Evolutionary conservation across 2,113 vertebrate genomes (phyloP), one percentile per base, ranked within the genome.

Genomic region (Galbula dea): DNA sequence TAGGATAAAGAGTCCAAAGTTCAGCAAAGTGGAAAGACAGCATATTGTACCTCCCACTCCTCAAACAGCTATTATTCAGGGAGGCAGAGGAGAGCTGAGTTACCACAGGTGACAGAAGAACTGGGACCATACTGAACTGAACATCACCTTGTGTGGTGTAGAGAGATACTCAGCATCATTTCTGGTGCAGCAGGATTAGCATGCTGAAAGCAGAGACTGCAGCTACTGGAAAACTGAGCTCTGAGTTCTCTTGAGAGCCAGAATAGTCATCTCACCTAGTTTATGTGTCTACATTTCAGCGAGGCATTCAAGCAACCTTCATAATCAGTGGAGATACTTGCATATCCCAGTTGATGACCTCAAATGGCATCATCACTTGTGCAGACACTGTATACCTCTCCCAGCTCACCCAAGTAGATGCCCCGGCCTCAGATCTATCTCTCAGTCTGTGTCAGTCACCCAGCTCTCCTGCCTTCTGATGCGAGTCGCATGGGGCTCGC

Each of bases 401-500:
- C 58, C 29, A 73, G 34, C 16, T 81, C 76, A 77, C 15, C 12
- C 11, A 58, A 3, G 12, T 12, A 2, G 4, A 27, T 69, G 29
- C 4, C 59, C 46, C 71, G 55, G 37, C 22, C 59, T 62, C 57
- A 15, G 68, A 66, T 45, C 29, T n/a, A 41, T 41, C 27, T 45
- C 36, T 36, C 46, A 81, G 15, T 8, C 39, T 3, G 1, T n/a
- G n/a, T 3, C 30, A 39, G 26, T 58, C 41, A 59, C 18, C 18
- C 57, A 89, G 30, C 4, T 65, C 34, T 69, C 34, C 71, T 57
- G 18, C 10, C 11, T 72, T 43, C 27, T 2, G 1, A 1, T 8
- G 14, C 12, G 58, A 72, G 39, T 19, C 2, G 1, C 2, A 5
- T 0, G 1, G 29, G 3, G 19, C 15, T 77, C 63, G n/a, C 24